Evolutionary conservation across 2,113 vertebrate species (phyloP).

Genomic region (Anas platyrhynchos): DNA sequence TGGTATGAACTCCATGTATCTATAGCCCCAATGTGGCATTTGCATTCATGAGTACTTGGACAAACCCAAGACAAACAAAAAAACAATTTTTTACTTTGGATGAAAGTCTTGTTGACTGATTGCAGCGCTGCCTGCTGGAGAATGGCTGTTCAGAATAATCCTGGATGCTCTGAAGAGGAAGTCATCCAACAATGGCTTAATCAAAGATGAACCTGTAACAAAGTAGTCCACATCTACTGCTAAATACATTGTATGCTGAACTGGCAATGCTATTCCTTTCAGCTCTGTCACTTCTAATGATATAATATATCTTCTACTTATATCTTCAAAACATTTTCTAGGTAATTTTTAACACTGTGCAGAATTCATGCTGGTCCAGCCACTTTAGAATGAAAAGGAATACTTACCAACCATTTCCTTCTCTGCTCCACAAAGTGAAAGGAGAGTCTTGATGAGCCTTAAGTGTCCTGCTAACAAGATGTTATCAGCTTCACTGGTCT

Average conservation of each 20-base stretch:
- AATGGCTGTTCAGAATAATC: slow-evolving; percentile 97
- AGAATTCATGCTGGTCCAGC: background rate
- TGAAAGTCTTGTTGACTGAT: slow-evolving; percentile 96
- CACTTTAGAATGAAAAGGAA: background rate
- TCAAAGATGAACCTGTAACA: slow-evolving; percentile 91
- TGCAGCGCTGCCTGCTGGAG: slow-evolving; percentile 88
- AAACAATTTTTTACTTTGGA: slow-evolving; percentile 86
- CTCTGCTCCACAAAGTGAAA: slow-evolving; percentile 94
- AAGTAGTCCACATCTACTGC: slow-evolving; percentile 31
- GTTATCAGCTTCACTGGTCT: slow-evolving; percentile 97
- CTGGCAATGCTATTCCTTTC: background rate
- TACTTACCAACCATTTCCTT: slow-evolving; percentile 94
- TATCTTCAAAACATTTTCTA: background rate
- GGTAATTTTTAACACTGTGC: too few species aligned
- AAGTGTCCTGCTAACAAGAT: slow-evolving; percentile 94
- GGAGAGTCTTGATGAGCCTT: slow-evolving; percentile 96
- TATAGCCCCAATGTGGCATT: background rate
- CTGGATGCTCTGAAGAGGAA: slow-evolving; percentile 98
- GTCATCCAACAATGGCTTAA: slow-evolving; percentile 96
- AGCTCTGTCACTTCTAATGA: background rate
- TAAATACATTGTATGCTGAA: background rate
- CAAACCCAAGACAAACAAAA: background rate
- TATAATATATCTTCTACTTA: background rate
- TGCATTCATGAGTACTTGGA: background rate
- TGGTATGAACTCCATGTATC: background rate